Evolutionary conservation across 2,113 vertebrate species (phyloP).

Genomic region (Larimichthys crocea): DNA sequence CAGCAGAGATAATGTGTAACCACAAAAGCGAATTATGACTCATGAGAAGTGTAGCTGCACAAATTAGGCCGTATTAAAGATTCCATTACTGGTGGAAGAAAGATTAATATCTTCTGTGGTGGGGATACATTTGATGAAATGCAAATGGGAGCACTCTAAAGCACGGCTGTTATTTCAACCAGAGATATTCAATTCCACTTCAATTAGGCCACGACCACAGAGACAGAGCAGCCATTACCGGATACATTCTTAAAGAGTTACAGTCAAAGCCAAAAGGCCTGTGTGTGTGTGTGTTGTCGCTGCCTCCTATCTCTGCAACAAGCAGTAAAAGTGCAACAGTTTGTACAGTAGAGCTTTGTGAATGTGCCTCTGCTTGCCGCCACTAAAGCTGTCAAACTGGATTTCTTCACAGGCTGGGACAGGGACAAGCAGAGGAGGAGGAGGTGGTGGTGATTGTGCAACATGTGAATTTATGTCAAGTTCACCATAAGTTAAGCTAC

Average conservation of each 20-base stretch:
- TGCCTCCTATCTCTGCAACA: background rate
- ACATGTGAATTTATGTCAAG: conserved; percentile 39
- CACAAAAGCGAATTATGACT: conserved; percentile 58
- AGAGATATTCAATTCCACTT: conserved; percentile 68
- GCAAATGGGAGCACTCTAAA: conserved; percentile 54
- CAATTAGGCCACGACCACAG: conserved; percentile 58
- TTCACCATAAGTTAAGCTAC: conserved; percentile 37
- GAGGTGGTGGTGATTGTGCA: conserved; percentile 46
- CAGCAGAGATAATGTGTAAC: conserved; percentile 28
- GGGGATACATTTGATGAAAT: conserved; percentile 58
- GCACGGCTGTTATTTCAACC: conserved; percentile 28
- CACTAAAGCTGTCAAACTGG: conserved; percentile 77
- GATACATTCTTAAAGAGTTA: conserved; percentile 37
- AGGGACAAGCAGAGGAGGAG: conserved; percentile 21
- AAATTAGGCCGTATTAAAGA: conserved; percentile 70
- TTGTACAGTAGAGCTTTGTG: conserved; percentile 19
- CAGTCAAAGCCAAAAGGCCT: conserved; percentile 1
- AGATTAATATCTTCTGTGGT: conserved; percentile 55
- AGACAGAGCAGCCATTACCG: conserved; percentile 14
- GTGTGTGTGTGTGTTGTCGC: conserved; percentile 7
- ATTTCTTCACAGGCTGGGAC: conserved; percentile 67
- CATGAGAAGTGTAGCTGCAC: conserved; percentile 51
- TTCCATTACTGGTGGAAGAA: conserved; percentile 69
- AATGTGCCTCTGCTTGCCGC: conserved; percentile 74
- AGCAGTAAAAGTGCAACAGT: conserved; percentile 41